A percentile compares a stretch with the other conserved stretches of the same genome.
Conservation (phyloP, 2,888 invertebrate species). For the Seira sanloemensis region DNA sequence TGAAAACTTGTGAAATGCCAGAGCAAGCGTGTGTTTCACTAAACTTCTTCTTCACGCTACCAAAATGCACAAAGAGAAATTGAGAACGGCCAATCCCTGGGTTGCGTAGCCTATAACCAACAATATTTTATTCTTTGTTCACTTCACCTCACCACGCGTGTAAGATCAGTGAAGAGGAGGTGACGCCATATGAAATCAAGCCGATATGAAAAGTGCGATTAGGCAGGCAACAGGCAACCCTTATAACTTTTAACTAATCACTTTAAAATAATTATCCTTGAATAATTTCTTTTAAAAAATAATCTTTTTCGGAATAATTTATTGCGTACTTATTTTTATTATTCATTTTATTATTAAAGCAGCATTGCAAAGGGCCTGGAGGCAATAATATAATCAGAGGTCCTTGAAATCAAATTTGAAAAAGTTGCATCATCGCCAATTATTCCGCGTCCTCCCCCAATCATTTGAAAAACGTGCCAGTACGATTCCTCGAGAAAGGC, state of each 20-base stretch:
- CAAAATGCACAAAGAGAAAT: slow-evolving; percentile 58
- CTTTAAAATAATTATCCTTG: background rate
- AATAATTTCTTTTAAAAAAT: no score
- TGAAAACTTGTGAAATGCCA: no score
- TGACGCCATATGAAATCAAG: slow-evolving; percentile 63
- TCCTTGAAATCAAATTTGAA: background rate
- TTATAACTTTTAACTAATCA: background rate
- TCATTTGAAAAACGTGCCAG: slow-evolving; percentile 21
- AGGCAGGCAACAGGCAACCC: slow-evolving; percentile 24
- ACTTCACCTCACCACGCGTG: slow-evolving; percentile 24
- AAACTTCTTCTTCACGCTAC: slow-evolving; percentile 55
- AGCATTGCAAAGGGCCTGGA: background rate
- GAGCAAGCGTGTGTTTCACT: no score
- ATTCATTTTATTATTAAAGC: no score
- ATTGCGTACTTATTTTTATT: no score
- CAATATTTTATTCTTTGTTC: slow-evolving; percentile 58
- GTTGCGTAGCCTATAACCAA: background rate
- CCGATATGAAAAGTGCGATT: slow-evolving; percentile 27
- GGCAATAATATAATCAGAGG: background rate
- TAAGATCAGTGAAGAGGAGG: slow-evolving; percentile 20
- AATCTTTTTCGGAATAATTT: no score
- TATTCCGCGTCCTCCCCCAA: background rate
- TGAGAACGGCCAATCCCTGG: slow-evolving; percentile 14
- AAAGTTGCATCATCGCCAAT: background rate
- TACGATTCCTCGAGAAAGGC: background rate